These are phyloP conservation scores for Terebella lapidaria DNA, from an alignment of 2,888 invertebrate genomes.

Conservation along the genomic window DNA sequence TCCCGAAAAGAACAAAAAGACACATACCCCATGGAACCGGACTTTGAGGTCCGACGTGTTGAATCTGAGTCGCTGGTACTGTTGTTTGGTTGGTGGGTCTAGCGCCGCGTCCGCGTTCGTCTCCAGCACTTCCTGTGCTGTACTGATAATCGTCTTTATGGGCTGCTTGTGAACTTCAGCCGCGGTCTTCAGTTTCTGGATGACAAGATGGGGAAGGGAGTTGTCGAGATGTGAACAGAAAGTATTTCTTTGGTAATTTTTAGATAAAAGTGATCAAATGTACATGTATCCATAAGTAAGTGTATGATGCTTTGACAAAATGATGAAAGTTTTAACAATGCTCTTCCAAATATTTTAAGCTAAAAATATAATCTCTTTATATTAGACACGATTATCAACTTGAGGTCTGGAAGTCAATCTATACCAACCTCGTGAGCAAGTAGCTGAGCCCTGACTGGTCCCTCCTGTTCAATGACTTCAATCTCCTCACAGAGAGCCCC, in stretches of 20 bases:
- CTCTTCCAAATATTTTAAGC: no score
- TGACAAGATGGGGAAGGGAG: background rate
- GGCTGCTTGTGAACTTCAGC: constrained; percentile 29
- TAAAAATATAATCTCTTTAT: no score
- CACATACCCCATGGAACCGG: constrained; percentile 40
- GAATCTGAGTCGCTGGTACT: constrained; percentile 44
- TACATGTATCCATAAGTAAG: background rate
- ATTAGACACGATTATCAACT: no score
- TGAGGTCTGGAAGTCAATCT: no score
- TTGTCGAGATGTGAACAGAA: background rate
- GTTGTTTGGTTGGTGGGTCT: constrained; percentile 38
- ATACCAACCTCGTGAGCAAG: background rate
- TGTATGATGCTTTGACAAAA: no score
- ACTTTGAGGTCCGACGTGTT: constrained; percentile 45
- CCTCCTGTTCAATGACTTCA: background rate
- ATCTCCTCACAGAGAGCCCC: background rate
- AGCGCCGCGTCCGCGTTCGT: constrained; percentile 27
- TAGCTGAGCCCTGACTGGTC: background rate
- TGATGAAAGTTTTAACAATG: no score
- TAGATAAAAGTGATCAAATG: background rate
- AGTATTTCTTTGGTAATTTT: background rate
- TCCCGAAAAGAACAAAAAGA: no score
- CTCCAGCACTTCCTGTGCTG: constrained; percentile 36
- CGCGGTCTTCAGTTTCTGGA: constrained; percentile 34
- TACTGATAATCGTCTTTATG: constrained; percentile 25